Percentiles rank a stretch among this genome's conserved stretches.
Evolutionary conservation across 2,888 invertebrate species (phyloP).

Genomic region (Thysanoteuthis rhombus): DNA sequence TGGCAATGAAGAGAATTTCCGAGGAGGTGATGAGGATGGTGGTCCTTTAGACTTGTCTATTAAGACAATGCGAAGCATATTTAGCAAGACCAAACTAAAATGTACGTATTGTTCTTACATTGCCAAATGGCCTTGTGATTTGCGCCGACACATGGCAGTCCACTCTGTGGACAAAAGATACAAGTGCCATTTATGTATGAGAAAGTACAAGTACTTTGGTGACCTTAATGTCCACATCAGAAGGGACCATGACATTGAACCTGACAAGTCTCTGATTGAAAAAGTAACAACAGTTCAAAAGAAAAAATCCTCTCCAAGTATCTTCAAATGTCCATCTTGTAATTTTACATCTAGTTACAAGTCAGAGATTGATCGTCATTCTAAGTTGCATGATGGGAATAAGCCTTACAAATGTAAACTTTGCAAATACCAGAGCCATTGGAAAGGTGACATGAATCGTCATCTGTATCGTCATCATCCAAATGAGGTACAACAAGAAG

Average conservation of each 20-base stretch:
- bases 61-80: constrained; percentile 16
- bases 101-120: constrained; percentile 66
- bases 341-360: constrained; percentile 66
- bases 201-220: constrained; percentile 79
- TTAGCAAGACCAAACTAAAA: constrained; percentile 40
- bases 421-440: constrained; percentile 69
- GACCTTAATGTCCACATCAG: constrained; percentile 78
- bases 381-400: constrained; percentile 66
- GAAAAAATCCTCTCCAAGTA: constrained; percentile 52
- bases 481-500: constrained; percentile 50
- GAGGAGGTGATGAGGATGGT: constrained; percentile 30
- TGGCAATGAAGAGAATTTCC: constrained; percentile 16
- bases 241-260: constrained; percentile 73
- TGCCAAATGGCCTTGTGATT: constrained; percentile 67
- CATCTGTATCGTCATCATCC: constrained; percentile 70
- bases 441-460: constrained; percentile 70
- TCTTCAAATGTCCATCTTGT: constrained; percentile 78
- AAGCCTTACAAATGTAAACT: constrained; percentile 69
- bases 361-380: constrained; percentile 70
- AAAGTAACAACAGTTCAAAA: constrained; percentile 50
- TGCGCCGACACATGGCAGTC: constrained; percentile 64
- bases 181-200: constrained; percentile 74
- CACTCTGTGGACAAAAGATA: constrained; percentile 64
- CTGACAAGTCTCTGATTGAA: constrained; percentile 45
- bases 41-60: constrained; percentile 41